These are phyloP conservation scores for Drosophila asahinai DNA, from an alignment of 1,140 invertebrate genomes.

Conservation along the genomic window DNA sequence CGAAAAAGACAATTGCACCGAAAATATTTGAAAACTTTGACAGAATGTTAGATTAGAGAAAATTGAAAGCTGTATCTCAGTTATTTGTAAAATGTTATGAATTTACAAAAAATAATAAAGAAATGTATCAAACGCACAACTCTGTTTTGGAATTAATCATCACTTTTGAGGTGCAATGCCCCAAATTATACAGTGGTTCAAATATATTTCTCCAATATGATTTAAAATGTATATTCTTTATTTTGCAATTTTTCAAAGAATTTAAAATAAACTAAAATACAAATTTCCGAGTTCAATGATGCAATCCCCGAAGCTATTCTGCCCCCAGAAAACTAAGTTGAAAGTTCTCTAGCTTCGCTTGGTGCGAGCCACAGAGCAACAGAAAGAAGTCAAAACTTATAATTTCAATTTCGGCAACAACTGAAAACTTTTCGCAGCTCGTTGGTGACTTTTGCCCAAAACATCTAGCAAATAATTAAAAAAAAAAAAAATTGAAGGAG, in stretches of 20 bases:
- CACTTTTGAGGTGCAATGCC: no score
- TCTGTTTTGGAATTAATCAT: no score
- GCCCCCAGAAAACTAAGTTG: constrained; percentile 1
- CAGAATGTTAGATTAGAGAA: no score
- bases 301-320: constrained; percentile 1
- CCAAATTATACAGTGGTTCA: not conserved
- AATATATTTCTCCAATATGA: not conserved
- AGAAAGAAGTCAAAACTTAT: constrained; percentile 61
- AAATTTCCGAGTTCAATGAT: constrained; percentile 13
- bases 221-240: constrained; percentile 6
- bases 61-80: no score
- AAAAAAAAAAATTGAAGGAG: constrained; percentile 39
- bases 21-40: no score
- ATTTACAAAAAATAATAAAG: no score
- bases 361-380: constrained; percentile 21
- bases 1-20: no score
- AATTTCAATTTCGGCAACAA: constrained; percentile 72
- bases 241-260: constrained; percentile 5
- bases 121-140: no score
- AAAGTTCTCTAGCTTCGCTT: constrained; percentile 12
- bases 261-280: not conserved
- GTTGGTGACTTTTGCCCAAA: constrained; percentile 55
- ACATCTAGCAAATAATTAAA: constrained; percentile 71
- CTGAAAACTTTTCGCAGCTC: constrained; percentile 57
- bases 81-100: no score